Percentiles rank a stretch among this genome's conserved stretches.
Conservation (phyloP, 1,140 invertebrate genomes). For the Euwallacea similis region DNA sequence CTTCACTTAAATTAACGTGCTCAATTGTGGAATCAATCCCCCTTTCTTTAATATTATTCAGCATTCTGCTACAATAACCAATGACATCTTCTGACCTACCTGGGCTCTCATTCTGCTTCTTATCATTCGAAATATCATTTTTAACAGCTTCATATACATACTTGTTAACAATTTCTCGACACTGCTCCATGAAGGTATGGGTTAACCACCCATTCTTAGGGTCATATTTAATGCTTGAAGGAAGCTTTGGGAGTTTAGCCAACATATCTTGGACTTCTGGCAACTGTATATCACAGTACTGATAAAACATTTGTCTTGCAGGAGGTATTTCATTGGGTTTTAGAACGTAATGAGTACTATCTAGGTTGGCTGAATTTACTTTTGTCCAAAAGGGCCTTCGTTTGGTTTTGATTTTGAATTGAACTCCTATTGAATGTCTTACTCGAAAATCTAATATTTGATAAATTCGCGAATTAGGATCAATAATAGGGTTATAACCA, state of each 20-base stretch:
- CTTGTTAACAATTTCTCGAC: constrained; percentile 68
- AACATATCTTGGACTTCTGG: constrained; percentile 82
- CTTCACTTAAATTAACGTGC: constrained; percentile 36
- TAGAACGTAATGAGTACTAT: constrained; percentile 60
- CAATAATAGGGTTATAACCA: constrained; percentile 84
- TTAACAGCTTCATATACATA: constrained; percentile 62
- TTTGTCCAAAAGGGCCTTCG: constrained; percentile 38
- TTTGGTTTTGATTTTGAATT: constrained; percentile 60
- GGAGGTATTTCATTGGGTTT: constrained; percentile 70
- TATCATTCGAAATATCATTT: constrained; percentile 51
- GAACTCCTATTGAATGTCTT: constrained; percentile 63
- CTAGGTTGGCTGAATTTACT: too few relatives aligned
- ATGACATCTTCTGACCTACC: constrained; percentile 22
- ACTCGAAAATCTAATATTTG: constrained; percentile 87
- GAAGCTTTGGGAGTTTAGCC: constrained; percentile 64
- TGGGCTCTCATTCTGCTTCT: constrained; percentile 10
- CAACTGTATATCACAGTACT: constrained; percentile 78
- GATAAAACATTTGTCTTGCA: constrained; percentile 80
- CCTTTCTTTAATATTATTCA: constrained; percentile 43
- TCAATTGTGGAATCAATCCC: constrained; percentile 24
- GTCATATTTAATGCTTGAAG: constrained; percentile 67
- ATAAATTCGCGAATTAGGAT: constrained; percentile 76
- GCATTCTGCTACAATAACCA: constrained; percentile 41
- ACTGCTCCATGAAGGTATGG: constrained; percentile 65
- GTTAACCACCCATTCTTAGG: constrained; percentile 77